These are phyloP conservation scores for Leptodactylus fuscus DNA, from an alignment of 2,113 vertebrate species.

Conservation along the genomic window DNA sequence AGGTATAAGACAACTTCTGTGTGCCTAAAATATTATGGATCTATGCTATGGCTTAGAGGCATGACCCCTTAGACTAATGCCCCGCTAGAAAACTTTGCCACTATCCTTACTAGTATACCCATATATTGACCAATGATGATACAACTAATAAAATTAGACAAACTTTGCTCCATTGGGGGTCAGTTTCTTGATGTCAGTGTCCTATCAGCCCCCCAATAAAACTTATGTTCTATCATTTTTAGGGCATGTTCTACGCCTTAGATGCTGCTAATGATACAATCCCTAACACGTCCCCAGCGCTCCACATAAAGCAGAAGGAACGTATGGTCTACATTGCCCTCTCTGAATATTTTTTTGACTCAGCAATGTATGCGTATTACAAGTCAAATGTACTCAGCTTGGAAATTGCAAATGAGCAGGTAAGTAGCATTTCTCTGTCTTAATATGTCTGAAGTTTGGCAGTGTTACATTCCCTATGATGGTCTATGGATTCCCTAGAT, in stretches of 20 bases:
- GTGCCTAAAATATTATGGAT: too few species aligned
- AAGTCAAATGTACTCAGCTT: conserved; percentile 80
- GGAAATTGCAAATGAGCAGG: conserved; percentile 82
- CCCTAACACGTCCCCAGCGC: conserved; percentile 80
- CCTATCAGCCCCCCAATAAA: background rate
- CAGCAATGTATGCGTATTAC: conserved; percentile 88
- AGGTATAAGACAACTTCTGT: conserved; percentile 50
- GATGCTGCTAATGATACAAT: conserved; percentile 69
- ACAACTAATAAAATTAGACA: background rate
- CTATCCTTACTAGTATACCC: background rate
- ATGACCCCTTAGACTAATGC: too few species aligned
- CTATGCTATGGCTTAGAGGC: too few species aligned
- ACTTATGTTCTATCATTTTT: background rate
- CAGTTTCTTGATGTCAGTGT: background rate
- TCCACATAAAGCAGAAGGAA: conserved; percentile 81
- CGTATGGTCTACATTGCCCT: conserved; percentile 92
- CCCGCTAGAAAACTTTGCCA: too few species aligned
- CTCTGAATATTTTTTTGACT: conserved; percentile 95
- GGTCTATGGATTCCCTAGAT: too few species aligned
- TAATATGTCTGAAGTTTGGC: too few species aligned
- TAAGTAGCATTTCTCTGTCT: conserved; percentile 58
- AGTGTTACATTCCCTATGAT: background rate
- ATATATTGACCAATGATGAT: background rate
- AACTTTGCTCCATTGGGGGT: background rate
- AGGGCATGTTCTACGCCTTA: conserved; percentile 92